A percentile compares a stretch with the other conserved stretches of the same genome.
phyloP scores from a whole-genome alignment of 2,797 vertebrate species.

The Micrastur ruficollis region DNA sequence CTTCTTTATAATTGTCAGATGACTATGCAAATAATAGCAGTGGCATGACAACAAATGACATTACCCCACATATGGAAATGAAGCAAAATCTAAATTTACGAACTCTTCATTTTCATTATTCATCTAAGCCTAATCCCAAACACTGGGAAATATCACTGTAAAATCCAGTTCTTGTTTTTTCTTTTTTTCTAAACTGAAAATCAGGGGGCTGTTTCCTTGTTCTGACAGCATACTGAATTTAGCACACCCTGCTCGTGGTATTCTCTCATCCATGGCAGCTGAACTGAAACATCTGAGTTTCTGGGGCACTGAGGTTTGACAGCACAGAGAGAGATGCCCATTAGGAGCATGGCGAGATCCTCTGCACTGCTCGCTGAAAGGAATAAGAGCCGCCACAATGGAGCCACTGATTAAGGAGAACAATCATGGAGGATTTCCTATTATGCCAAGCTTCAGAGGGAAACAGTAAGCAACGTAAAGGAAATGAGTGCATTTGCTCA shows the following conservation, averaged over 20 bases:
- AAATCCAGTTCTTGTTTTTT: background rate
- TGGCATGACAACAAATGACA: conserved; percentile 34
- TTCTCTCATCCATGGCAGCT: background rate
- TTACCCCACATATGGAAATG: background rate
- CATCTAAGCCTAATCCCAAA: background rate
- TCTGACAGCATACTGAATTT: background rate
- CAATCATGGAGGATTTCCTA: conserved; percentile 55
- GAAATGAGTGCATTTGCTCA: conserved; percentile 53
- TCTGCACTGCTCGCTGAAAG: background rate
- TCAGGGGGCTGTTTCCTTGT: background rate
- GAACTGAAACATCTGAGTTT: background rate
- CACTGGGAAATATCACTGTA: conserved; percentile 13
- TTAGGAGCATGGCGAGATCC: background rate
- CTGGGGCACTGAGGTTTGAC: background rate
- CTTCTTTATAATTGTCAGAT: conserved; percentile 11
- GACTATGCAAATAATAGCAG: conserved; percentile 44
- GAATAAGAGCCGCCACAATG: conserved; percentile 13
- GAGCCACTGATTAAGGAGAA: conserved; percentile 46
- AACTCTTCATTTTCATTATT: conserved; percentile 27
- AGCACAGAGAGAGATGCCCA: background rate
- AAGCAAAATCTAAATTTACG: background rate
- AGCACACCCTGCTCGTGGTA: background rate
- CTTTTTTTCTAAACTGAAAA: background rate
- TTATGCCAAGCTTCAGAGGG: conserved; percentile 2
- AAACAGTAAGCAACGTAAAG: conserved; percentile 31